Evolutionary conservation across 2,888 invertebrate species (phyloP).

Genomic region (Norana najaformis): DNA sequence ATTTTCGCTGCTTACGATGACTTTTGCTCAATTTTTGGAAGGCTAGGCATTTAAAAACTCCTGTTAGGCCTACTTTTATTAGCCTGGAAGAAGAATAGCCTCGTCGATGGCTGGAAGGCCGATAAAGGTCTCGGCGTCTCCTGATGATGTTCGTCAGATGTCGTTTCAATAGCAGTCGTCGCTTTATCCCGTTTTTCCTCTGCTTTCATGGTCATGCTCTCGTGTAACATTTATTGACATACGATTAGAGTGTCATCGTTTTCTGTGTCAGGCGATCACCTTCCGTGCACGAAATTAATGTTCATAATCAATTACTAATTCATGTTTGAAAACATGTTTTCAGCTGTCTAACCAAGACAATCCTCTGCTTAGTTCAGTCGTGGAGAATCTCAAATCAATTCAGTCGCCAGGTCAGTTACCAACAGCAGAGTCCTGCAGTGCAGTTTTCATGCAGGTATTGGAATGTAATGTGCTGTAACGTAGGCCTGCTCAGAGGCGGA

Average conservation of each 20-base stretch:
- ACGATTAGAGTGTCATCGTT: too few relatives aligned
- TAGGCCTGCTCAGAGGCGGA: too few relatives aligned
- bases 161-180: background rate
- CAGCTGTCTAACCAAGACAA: constrained; percentile 27
- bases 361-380: background rate
- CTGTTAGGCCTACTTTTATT: background rate
- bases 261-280: too few relatives aligned
- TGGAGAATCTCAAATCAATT: constrained; percentile 19
- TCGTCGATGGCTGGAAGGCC: background rate
- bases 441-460: too few relatives aligned
- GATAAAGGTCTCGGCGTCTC: background rate
- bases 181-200: background rate
- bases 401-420: background rate
- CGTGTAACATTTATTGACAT: background rate
- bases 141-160: background rate
- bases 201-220: background rate
- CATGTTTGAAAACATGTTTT: background rate
- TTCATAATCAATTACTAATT: background rate
- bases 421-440: too few relatives aligned
- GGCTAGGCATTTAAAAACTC: background rate
- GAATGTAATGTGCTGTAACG: background rate
- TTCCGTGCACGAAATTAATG: background rate
- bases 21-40: background rate
- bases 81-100: background rate
- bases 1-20: background rate